These are phyloP conservation scores for Tachina fera DNA, from an alignment of 2,888 invertebrate species.

Conservation along the genomic window DNA sequence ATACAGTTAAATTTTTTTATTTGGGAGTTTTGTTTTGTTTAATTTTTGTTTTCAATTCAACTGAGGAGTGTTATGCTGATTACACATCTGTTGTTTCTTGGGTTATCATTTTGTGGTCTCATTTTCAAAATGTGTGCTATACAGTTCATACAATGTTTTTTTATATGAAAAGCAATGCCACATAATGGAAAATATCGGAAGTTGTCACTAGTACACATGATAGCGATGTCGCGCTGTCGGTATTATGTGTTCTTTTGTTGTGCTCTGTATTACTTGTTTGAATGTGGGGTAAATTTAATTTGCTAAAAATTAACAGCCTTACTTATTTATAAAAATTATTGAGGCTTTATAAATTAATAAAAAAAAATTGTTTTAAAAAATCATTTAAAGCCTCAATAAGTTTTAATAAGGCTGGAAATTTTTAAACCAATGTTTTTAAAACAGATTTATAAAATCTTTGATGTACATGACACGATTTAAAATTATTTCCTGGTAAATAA, in stretches of 20 bases:
- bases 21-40: background rate
- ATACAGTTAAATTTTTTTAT: background rate
- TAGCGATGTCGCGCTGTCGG: too few species aligned
- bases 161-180: too few species aligned
- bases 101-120: background rate
- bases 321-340: too few species aligned
- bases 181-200: too few species aligned
- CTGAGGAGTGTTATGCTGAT: background rate
- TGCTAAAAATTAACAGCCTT: slow-evolving; percentile 56
- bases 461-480: background rate
- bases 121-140: too few species aligned
- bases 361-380: too few species aligned
- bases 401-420: too few species aligned
- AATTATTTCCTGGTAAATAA: background rate
- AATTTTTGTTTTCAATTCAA: background rate
- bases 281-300: slow-evolving; percentile 64
- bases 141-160: too few species aligned
- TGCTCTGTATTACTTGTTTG: background rate
- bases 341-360: too few species aligned
- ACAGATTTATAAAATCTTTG: background rate
- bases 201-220: too few species aligned
- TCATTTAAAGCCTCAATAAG: too few species aligned
- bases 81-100: background rate
- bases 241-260: too few species aligned
- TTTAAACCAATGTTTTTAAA: slow-evolving; percentile 39